Evolutionary conservation across 1,140 invertebrate species (phyloP).

Genomic region (Drosophila trapezifrons): DNA sequence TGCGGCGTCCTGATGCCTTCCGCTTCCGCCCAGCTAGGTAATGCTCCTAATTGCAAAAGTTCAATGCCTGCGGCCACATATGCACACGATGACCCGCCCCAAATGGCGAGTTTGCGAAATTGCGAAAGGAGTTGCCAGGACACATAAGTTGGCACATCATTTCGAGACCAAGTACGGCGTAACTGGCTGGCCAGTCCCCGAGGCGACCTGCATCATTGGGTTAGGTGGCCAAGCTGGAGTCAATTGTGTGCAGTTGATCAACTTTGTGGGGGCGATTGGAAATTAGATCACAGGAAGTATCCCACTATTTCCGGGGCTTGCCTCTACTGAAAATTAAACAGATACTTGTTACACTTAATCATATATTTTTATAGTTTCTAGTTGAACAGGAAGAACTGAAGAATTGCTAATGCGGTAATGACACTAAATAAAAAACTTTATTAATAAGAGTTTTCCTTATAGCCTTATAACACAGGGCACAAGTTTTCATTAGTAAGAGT

Average conservation of each 20-base stretch:
- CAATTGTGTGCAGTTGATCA: constrained; percentile 35
- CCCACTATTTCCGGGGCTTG: background rate
- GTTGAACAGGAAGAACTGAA: too few relatives aligned
- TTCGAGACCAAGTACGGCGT: constrained; percentile 42
- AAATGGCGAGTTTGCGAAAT: constrained; percentile 14
- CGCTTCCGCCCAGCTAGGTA: constrained; percentile 61
- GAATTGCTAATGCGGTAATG: too few relatives aligned
- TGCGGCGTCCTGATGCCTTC: constrained; percentile 40
- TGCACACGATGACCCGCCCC: constrained; percentile 35
- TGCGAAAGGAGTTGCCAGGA: constrained; percentile 12
- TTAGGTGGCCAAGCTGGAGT: constrained; percentile 26
- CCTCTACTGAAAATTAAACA: too few relatives aligned
- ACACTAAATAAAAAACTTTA: too few relatives aligned
- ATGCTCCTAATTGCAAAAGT: constrained; percentile 75
- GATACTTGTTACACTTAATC: too few relatives aligned
- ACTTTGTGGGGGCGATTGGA: constrained; percentile 11
- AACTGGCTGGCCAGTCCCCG: constrained; percentile 39
- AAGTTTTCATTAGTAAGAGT: too few relatives aligned
- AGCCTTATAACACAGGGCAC: too few relatives aligned
- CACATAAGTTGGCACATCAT: constrained; percentile 51
- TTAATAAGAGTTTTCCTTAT: too few relatives aligned
- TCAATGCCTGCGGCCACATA: constrained; percentile 60
- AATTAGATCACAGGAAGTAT: constrained; percentile 18
- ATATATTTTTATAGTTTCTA: too few relatives aligned
- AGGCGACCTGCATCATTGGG: constrained; percentile 53